Percentiles rank a stretch among this genome's conserved stretches.
Conservation (phyloP, 2,888 invertebrate species). For the Chrysolina haemoptera region DNA sequence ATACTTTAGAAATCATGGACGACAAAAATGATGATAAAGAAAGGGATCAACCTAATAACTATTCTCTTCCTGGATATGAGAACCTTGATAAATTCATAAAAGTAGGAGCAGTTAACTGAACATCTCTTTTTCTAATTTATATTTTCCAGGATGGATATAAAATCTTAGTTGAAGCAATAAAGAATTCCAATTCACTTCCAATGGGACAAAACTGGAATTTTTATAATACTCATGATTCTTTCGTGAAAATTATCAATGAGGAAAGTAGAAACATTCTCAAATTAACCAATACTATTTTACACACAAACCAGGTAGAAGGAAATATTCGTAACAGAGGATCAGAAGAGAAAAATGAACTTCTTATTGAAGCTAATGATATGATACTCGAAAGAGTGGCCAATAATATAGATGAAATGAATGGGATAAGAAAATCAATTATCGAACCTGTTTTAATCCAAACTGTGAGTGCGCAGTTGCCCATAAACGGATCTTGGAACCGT, state of each 20-base stretch:
- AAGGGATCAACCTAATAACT: neutral
- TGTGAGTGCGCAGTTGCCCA: constrained; percentile 65
- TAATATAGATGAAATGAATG: constrained; percentile 79
- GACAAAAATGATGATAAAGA: neutral
- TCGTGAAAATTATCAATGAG: constrained; percentile 76
- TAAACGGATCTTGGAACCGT: constrained; percentile 78
- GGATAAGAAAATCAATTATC: constrained; percentile 73
- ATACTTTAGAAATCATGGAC: neutral
- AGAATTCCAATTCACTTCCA: constrained; percentile 81
- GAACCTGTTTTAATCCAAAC: constrained; percentile 72
- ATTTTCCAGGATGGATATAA: constrained; percentile 77
- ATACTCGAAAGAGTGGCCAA: constrained; percentile 86
- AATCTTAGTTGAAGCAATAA: constrained; percentile 79
- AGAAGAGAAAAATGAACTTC: constrained; percentile 82
- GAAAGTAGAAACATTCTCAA: constrained; percentile 78
- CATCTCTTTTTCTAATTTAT: constrained; percentile 8
- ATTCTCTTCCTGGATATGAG: constrained; percentile 26
- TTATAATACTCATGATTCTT: constrained; percentile 84
- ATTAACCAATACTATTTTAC: constrained; percentile 73
- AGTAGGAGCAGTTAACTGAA: neutral
- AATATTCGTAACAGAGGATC: constrained; percentile 73
- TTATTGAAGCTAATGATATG: constrained; percentile 87
- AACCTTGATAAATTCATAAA: constrained; percentile 25
- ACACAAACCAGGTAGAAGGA: constrained; percentile 72
- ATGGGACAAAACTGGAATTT: constrained; percentile 80